phyloP scores from a whole-genome alignment of 2,797 vertebrate species.

The Dallia pectoralis region DNA sequence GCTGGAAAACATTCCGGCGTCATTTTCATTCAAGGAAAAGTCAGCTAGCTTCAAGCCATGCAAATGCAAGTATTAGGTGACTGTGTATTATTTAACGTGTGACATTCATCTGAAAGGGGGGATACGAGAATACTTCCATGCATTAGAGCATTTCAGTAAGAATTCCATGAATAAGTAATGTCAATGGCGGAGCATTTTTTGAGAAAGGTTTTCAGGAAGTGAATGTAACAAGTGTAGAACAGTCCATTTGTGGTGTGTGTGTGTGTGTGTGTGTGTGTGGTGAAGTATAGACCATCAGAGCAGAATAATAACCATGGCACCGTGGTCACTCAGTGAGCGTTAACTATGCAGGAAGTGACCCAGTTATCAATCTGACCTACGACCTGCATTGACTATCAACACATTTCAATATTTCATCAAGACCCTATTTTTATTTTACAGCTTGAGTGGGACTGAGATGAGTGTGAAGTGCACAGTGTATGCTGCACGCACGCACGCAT shows the following conservation, averaged over 20 bases:
- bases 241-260: constrained; percentile 42
- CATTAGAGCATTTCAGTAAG: constrained; percentile 44
- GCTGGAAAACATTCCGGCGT: too few relatives aligned
- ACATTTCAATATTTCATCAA: constrained; percentile 68
- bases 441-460: constrained; percentile 15
- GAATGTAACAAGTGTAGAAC: constrained; percentile 14
- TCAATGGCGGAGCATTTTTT: constrained; percentile 36
- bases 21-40: too few relatives aligned
- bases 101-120: not conserved
- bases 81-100: constrained; percentile 9
- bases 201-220: constrained; percentile 35
- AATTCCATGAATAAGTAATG: constrained; percentile 69
- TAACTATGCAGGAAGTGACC: constrained; percentile 28
- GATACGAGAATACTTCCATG: constrained; percentile 35
- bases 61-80: not conserved
- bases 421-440: constrained; percentile 52
- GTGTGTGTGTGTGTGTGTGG: constrained; percentile 11
- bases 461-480: constrained; percentile 1
- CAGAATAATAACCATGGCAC: constrained; percentile 21
- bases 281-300: not conserved
- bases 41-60: not conserved
- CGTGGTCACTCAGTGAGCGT: constrained; percentile 31
- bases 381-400: constrained; percentile 57
- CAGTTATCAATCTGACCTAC: constrained; percentile 3
- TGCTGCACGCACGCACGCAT: too few relatives aligned